phyloP scores from a whole-genome alignment of 2,888 invertebrate species.

The Eumerus sabulonum region DNA sequence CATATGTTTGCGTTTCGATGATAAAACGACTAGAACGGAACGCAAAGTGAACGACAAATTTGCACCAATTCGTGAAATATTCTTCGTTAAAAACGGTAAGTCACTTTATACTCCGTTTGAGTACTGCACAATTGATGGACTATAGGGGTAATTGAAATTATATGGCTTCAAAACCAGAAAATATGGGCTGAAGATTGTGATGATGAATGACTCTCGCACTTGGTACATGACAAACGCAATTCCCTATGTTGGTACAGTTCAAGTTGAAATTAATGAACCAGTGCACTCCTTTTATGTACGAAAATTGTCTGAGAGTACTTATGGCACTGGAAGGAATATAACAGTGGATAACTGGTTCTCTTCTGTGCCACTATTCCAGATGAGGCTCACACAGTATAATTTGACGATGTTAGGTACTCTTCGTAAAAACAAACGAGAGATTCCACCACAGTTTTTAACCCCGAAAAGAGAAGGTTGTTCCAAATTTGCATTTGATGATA shows the following conservation, averaged over 20 bases:
- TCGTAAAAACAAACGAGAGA: constrained; percentile 35
- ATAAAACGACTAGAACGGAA: too few species aligned
- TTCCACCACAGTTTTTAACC: constrained; percentile 24
- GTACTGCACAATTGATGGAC: constrained; percentile 29
- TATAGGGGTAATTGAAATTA: constrained; percentile 25
- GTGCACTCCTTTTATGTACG: constrained; percentile 32
- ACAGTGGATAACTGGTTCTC: constrained; percentile 39
- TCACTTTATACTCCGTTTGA: constrained; percentile 20
- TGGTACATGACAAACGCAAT: constrained; percentile 34
- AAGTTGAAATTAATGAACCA: constrained; percentile 16
- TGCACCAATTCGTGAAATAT: too few species aligned
- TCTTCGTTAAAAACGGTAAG: constrained; percentile 21
- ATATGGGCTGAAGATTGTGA: constrained; percentile 22
- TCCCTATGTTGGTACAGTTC: constrained; percentile 29
- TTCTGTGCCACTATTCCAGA: constrained; percentile 31
- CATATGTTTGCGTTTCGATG: too few species aligned
- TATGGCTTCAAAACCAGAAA: constrained; percentile 41
- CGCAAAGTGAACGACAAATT: too few species aligned
- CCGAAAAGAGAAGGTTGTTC: constrained; percentile 13
- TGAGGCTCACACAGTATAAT: constrained; percentile 29
- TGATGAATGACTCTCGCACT: constrained; percentile 33
- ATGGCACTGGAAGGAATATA: constrained; percentile 32
- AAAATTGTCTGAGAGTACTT: constrained; percentile 32
- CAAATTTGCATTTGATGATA: constrained; percentile 26
- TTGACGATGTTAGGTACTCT: constrained; percentile 42